A percentile compares a stretch with the other conserved stretches of the same genome.
phyloP scores from a whole-genome alignment of 2,888 invertebrate species.

The Palloptera scutellata region DNA sequence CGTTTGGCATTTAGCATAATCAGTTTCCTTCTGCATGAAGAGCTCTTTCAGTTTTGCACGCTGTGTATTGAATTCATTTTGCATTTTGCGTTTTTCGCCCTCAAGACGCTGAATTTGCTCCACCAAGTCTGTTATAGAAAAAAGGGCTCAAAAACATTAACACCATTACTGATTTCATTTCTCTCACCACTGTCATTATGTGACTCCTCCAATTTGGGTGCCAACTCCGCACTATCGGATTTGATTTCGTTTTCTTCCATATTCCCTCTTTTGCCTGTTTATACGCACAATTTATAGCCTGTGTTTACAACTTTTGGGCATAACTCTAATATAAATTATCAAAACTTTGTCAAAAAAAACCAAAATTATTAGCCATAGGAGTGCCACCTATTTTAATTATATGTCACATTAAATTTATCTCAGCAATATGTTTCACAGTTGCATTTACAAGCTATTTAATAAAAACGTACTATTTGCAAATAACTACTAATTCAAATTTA shows the following conservation, averaged over 20 bases:
- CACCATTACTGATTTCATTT: not conserved
- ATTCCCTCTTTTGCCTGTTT: constrained; percentile 17
- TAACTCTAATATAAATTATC: too few species aligned
- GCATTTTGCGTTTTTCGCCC: constrained; percentile 72
- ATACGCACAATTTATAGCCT: not conserved
- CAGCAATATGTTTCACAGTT: too few species aligned
- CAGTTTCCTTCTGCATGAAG: constrained; percentile 88
- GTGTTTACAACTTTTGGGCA: too few species aligned
- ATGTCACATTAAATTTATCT: too few species aligned
- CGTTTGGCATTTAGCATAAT: constrained; percentile 67
- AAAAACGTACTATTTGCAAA: too few species aligned
- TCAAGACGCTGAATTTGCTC: constrained; percentile 55
- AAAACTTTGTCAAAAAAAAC: too few species aligned
- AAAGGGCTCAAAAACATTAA: not conserved
- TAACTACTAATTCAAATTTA: too few species aligned
- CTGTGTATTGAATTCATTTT: constrained; percentile 88
- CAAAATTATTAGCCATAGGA: too few species aligned
- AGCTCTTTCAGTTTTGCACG: constrained; percentile 92
- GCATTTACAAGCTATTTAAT: too few species aligned
- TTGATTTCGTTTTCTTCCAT: constrained; percentile 51
- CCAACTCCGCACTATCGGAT: constrained; percentile 24
- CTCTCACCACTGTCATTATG: constrained; percentile 16
- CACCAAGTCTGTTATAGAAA: constrained; percentile 35
- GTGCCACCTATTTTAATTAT: too few species aligned
- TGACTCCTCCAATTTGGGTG: not conserved